Evolutionary conservation across 2,888 invertebrate genomes (phyloP).

Genomic region (Rhamphomyia laevipes): DNA sequence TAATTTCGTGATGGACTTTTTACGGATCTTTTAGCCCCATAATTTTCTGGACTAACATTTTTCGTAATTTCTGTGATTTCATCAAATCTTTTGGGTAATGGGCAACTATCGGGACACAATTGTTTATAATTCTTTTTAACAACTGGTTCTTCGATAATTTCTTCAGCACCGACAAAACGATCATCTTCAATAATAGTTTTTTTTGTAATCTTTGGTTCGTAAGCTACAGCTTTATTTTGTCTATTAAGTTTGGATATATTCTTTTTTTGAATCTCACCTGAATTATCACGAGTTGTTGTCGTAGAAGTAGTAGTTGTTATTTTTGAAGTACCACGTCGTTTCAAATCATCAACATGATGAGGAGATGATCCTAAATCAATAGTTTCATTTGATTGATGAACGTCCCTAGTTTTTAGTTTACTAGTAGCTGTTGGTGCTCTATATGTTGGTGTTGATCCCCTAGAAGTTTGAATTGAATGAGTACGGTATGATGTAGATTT

Average conservation of each 20-base stretch:
- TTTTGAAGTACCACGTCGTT: conserved; percentile 12
- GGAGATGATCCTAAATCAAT: conserved; percentile 15
- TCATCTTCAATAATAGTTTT: conserved; percentile 26
- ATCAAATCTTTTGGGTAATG: neutral
- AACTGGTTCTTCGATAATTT: conserved; percentile 22
- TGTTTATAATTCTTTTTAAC: conserved; percentile 26
- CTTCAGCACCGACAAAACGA: conserved; percentile 16
- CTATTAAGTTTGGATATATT: conserved; percentile 1
- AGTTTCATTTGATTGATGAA: conserved; percentile 24
- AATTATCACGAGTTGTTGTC: neutral
- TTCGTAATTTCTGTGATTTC: conserved; percentile 7
- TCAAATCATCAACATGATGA: conserved; percentile 9
- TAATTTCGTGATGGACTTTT: neutral
- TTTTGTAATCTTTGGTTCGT: conserved; percentile 13
- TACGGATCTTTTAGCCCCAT: conserved; percentile 3
- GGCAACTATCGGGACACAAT: conserved; percentile 13
- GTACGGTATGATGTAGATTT: conserved; percentile 27
- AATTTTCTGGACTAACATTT: conserved; percentile 11
- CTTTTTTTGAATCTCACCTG: conserved; percentile 1
- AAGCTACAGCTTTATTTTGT: conserved; percentile 7
- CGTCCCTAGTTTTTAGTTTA: conserved; percentile 22
- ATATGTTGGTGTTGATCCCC: conserved; percentile 6
- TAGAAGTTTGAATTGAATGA: conserved; percentile 24
- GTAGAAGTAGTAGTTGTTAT: conserved; percentile 13
- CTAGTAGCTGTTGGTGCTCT: conserved; percentile 20